phyloP scores from a whole-genome alignment of 1,140 invertebrate species.

The Drosophila dunni region DNA sequence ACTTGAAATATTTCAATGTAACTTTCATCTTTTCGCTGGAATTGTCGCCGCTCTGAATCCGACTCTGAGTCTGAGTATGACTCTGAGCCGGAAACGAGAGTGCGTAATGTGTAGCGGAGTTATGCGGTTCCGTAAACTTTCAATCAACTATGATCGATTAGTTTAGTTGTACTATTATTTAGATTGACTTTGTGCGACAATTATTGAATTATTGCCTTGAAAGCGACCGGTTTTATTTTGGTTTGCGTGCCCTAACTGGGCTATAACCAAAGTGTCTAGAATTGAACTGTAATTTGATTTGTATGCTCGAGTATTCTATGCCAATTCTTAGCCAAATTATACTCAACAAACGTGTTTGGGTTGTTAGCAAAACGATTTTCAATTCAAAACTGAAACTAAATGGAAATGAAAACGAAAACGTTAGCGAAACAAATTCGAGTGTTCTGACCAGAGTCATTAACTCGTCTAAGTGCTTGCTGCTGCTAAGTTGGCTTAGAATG shows the following conservation, averaged over 20 bases:
- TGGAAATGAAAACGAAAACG: constrained; percentile 22
- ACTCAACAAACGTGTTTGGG: constrained; percentile 18
- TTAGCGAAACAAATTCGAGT: constrained; percentile 57
- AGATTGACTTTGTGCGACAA: constrained; percentile 22
- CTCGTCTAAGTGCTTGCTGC: constrained; percentile 43
- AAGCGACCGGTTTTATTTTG: constrained; percentile 29
- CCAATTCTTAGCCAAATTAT: constrained; percentile 23
- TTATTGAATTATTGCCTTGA: constrained; percentile 43
- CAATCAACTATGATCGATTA: constrained; percentile 36
- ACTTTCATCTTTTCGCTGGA: background rate
- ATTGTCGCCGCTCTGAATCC: constrained; percentile 1
- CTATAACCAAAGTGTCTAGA: constrained; percentile 5
- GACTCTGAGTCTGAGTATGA: background rate
- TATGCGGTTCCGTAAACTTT: constrained; percentile 52
- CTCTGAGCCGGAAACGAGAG: constrained; percentile 32
- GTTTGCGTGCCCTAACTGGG: constrained; percentile 13
- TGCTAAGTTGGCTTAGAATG: constrained; percentile 61
- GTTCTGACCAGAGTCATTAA: constrained; percentile 77
- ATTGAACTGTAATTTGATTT: constrained; percentile 13
- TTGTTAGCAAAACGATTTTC: constrained; percentile 16
- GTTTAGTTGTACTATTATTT: constrained; percentile 8
- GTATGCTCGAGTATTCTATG: constrained; percentile 7
- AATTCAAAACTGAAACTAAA: constrained; percentile 19
- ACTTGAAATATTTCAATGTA: constrained; percentile 34
- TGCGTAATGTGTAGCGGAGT: constrained; percentile 12